These are phyloP conservation scores for Alcis repandata DNA, from an alignment of 2,888 invertebrate genomes.

Conservation along the genomic window DNA sequence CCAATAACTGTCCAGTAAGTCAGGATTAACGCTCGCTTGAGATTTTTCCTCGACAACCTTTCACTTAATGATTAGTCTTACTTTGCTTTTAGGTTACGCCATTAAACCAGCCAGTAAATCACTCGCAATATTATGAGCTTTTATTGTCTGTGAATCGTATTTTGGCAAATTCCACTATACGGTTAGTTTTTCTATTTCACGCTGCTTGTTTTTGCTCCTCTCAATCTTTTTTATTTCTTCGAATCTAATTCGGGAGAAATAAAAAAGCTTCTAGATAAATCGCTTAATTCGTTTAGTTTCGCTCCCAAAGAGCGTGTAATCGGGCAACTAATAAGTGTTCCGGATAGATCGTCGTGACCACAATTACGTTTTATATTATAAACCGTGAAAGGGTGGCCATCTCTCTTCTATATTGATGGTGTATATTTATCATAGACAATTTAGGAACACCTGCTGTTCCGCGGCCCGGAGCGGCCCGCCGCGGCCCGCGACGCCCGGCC, in stretches of 20 bases:
- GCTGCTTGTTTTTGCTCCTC: conserved; percentile 7
- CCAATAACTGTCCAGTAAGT: conserved; percentile 67
- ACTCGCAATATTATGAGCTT: conserved; percentile 25
- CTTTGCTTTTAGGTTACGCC: conserved; percentile 12
- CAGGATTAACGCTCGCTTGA: conserved; percentile 62
- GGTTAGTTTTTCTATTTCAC: neutral
- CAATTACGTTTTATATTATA: conserved; percentile 69
- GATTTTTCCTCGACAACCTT: conserved; percentile 55
- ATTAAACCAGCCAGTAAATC: conserved; percentile 30
- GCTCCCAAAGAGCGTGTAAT: conserved; percentile 51
- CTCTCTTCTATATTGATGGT: conserved; percentile 73
- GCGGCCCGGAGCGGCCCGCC: conserved; percentile 55
- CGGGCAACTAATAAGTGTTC: conserved; percentile 55
- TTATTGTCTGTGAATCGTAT: conserved; percentile 46
- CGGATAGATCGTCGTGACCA: conserved; percentile 63
- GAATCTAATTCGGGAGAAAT: conserved; percentile 12
- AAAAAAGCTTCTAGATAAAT: conserved; percentile 15
- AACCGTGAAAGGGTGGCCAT: conserved; percentile 70
- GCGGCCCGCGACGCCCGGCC: conserved; percentile 53
- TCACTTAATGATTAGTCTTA: conserved; percentile 48
- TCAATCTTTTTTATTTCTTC: neutral
- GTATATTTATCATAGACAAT: conserved; percentile 81
- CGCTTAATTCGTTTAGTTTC: conserved; percentile 46
- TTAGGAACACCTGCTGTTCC: conserved; percentile 83
- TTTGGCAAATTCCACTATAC: conserved; percentile 44